These are phyloP conservation scores for Cebidichthys violaceus DNA, from an alignment of 2,113 vertebrate species.

Conservation along the genomic window DNA sequence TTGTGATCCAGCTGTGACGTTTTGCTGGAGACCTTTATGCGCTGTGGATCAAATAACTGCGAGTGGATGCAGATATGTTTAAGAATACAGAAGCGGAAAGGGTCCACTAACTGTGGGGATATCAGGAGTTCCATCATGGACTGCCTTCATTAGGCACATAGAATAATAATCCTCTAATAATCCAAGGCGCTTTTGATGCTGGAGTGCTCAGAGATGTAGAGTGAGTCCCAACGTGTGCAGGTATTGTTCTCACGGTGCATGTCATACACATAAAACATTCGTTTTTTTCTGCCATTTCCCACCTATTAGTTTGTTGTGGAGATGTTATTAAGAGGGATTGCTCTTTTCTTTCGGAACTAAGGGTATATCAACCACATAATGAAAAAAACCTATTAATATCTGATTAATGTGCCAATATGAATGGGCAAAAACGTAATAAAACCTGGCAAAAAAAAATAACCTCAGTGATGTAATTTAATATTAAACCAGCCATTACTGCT, in stretches of 20 bases:
- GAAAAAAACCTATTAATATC: background rate
- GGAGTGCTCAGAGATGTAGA: too few relatives aligned
- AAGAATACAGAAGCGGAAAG: background rate
- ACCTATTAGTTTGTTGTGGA: background rate
- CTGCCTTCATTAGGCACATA: background rate
- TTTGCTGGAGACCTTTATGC: background rate
- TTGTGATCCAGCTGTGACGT: slow-evolving; percentile 15
- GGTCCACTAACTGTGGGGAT: background rate
- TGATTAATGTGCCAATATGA: background rate
- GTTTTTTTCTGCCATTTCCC: background rate
- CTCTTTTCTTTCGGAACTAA: background rate
- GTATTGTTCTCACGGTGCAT: slow-evolving; percentile 9
- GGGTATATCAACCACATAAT: background rate
- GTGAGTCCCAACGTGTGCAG: background rate
- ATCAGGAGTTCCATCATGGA: background rate
- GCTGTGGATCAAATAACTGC: background rate
- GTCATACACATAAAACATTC: slow-evolving; percentile 21
- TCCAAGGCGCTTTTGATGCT: background rate
- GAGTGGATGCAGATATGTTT: background rate
- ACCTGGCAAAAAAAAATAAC: background rate
- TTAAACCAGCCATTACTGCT: background rate
- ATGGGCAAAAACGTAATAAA: background rate
- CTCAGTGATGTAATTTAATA: background rate
- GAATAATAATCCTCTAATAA: background rate
- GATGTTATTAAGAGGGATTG: background rate